phyloP scores from a whole-genome alignment of 2,113 vertebrate species.

The Lepus americanus region DNA sequence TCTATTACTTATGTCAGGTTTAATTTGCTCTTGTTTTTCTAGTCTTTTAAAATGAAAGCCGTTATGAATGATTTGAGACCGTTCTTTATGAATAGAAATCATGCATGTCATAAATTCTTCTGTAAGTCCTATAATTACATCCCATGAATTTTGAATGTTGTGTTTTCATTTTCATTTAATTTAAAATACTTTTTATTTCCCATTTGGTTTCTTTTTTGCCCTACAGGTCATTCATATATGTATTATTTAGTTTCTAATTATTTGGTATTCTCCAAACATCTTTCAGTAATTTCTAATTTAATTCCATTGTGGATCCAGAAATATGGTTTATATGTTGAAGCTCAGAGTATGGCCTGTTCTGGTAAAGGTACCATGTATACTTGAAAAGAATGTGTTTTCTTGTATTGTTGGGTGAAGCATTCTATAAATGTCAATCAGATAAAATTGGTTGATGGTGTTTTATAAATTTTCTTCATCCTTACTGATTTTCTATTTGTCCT shows the following conservation, averaged over 20 bases:
- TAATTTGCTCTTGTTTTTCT: slow-evolving; percentile 6
- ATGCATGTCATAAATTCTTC: neutral
- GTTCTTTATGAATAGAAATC: neutral
- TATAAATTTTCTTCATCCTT: neutral
- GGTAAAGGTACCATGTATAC: neutral
- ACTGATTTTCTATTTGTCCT: slow-evolving; percentile 8
- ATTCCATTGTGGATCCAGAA: slow-evolving; percentile 33
- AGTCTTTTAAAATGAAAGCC: neutral
- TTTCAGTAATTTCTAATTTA: slow-evolving; percentile 63
- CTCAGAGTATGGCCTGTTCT: neutral
- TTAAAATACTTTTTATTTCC: slow-evolving; percentile 28
- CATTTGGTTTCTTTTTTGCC: slow-evolving; percentile 32
- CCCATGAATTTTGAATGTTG: neutral
- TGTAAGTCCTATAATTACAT: neutral
- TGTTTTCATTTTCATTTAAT: slow-evolving; percentile 39
- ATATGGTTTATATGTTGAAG: neutral
- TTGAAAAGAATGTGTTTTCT: slow-evolving; percentile 59
- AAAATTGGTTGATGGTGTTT: neutral
- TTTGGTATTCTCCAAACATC: slow-evolving; percentile 28
- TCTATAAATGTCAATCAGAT: neutral
- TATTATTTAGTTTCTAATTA: slow-evolving; percentile 50
- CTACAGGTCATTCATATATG: slow-evolving; percentile 10
- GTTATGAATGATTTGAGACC: neutral
- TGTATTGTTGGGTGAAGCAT: neutral
- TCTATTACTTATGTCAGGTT: neutral